Percentiles rank a stretch among this genome's conserved stretches.
Evolutionary conservation across 92 coral and sea anemone species (phyloP).

Genomic region (Palythoa grandiflora): DNA sequence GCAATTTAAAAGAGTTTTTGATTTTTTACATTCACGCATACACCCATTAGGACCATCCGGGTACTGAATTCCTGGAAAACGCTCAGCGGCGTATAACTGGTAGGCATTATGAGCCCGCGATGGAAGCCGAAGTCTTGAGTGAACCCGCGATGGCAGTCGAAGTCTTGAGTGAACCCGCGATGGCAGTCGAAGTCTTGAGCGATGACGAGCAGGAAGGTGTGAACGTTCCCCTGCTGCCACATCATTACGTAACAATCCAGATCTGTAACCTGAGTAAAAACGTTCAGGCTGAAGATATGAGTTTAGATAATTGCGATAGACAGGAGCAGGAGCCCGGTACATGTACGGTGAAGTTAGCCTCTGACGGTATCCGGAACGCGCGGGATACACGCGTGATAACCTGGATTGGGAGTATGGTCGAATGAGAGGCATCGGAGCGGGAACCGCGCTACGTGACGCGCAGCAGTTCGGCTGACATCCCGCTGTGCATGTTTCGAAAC

Average conservation of each 20-base stretch:
- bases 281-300: conserved; percentile 1
- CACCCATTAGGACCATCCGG: conserved; percentile 35
- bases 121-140: background rate
- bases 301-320: background rate
- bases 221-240: background rate
- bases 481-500: conserved; percentile 50
- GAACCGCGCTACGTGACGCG: conserved; percentile 35
- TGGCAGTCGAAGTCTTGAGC: background rate
- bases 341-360: conserved; percentile 2
- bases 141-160: no score
- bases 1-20: background rate
- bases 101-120: background rate
- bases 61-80: conserved; percentile 28
- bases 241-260: background rate
- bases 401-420: background rate
- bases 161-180: no score
- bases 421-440: conserved; percentile 1
- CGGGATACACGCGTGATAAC: conserved; percentile 30
- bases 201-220: conserved; percentile 5
- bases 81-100: conserved; percentile 3
- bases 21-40: conserved; percentile 11
- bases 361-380: background rate
- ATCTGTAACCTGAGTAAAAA: background rate
- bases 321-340: background rate
- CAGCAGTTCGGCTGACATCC: conserved; percentile 63